Base-by-base conservation (phyloP, 2,797 vertebrate genomes). In the Sandelia bainsii region DNA sequence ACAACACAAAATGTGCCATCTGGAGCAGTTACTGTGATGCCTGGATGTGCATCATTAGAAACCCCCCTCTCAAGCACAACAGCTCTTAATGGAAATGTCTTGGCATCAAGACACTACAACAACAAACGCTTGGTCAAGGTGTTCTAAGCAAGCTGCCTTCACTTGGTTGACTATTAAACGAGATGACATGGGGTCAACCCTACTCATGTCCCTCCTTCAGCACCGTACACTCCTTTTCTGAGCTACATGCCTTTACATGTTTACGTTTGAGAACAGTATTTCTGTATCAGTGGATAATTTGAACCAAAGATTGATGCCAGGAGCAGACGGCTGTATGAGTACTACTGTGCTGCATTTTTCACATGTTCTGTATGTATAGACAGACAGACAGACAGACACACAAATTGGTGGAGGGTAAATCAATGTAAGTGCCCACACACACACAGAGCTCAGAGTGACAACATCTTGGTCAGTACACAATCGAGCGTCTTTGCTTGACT, bases 121-220 rank as follows among this genome's bases (percentile, higher is more conserved):
- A 85, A 76, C 82, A 77, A 85, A 84, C 79, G 72, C 60, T 82
- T 56, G 37, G 71, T 72, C 68, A 77, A 83, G 86, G 83, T 86
- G 86, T 76, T 83, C 46, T 11, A 1, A 59, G 58, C 62, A 75
- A 53, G 53, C 58, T 65, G 42, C 49, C 66, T 64, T 72, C 27
- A 44, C 57, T 67, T 57, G 22, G 51, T 11, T 7, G 20, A 65
- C 20, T n/a, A 6, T 32, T 64, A 69, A 23, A 48, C 49, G 69
- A 74, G 61, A 74, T 48, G 69, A 73, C 19, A 2, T 57, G 46
- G 22, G 60, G 54, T 44, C 62, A 7, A 23, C 51, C 32, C 0
- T 29, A 42, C 51, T 69, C 64, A 27, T 16, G 17, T 72, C 49
- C 54, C 25, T 45, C 23, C 25, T 40, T 23, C 61, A n/a, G 45